phyloP scores from a whole-genome alignment of 2,888 invertebrate species.

The Pseudococcus viburni region DNA sequence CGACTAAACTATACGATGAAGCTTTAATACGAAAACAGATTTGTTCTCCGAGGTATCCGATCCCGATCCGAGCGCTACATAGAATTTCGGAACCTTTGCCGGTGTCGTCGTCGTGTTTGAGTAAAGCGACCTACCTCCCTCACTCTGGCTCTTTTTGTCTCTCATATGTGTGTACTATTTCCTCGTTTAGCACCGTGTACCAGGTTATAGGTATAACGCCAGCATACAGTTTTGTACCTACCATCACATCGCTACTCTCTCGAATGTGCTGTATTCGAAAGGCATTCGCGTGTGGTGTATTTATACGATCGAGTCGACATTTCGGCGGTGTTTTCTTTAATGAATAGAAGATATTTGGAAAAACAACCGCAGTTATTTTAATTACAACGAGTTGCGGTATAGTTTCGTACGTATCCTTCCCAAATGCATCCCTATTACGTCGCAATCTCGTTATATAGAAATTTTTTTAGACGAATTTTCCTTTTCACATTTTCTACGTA shows the following conservation, averaged over 20 bases:
- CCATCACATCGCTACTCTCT: background rate
- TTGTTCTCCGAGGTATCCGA: constrained; percentile 41
- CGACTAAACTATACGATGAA: constrained; percentile 63
- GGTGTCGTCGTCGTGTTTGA: background rate
- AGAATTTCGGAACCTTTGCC: constrained; percentile 33
- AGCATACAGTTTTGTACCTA: background rate
- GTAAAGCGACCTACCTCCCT: background rate
- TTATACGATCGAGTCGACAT: constrained; percentile 44
- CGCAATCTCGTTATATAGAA: background rate
- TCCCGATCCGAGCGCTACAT: background rate
- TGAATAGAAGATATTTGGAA: constrained; percentile 31
- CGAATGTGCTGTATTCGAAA: background rate
- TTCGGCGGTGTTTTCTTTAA: constrained; percentile 42
- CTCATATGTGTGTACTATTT: background rate
- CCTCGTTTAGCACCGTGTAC: background rate
- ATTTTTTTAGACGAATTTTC: constrained; percentile 4
- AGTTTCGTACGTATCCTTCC: background rate
- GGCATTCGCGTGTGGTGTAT: constrained; percentile 1
- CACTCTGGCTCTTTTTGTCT: background rate
- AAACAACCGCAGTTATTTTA: constrained; percentile 47
- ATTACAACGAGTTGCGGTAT: constrained; percentile 22
- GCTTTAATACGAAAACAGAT: constrained; percentile 53
- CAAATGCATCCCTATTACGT: background rate
- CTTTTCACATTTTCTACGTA: background rate
- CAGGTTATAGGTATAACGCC: background rate